A percentile compares a stretch with the other conserved stretches of the same genome.
Evolutionary conservation across 2,888 invertebrate genomes (phyloP).

Genomic region (Acanthopleura granulata): DNA sequence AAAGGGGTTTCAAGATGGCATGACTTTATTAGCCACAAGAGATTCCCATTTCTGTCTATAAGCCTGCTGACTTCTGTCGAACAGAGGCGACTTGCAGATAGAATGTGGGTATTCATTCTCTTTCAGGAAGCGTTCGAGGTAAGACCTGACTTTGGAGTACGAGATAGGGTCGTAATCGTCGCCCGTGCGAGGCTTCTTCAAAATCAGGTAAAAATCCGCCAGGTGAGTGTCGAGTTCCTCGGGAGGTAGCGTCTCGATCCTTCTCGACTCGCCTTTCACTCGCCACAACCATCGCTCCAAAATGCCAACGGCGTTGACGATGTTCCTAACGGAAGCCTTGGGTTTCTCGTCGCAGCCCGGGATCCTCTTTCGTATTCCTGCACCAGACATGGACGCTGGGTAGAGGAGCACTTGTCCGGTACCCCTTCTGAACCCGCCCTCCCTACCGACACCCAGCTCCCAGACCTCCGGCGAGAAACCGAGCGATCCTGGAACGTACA

Average conservation of each 20-base stretch:
- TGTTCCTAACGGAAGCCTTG: neutral
- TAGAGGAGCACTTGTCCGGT: too few relatives aligned
- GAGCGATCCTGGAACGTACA: too few relatives aligned
- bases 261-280: neutral
- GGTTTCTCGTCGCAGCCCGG: neutral
- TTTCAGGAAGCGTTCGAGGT: slow-evolving; percentile 11
- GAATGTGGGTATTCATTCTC: neutral
- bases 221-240: neutral
- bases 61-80: neutral
- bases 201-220: neutral
- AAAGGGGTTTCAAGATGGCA: too few relatives aligned
- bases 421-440: too few relatives aligned
- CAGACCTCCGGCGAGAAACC: too few relatives aligned
- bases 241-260: neutral
- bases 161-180: slow-evolving; percentile 3
- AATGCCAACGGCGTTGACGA: neutral
- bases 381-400: too few relatives aligned
- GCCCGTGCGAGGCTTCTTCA: neutral
- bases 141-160: neutral
- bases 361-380: neutral
- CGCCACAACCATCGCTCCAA: neutral
- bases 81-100: neutral
- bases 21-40: too few relatives aligned
- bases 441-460: too few relatives aligned
- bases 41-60: neutral